A percentile compares a stretch with the other conserved stretches of the same genome.
Conservation (phyloP, 1,140 invertebrate genomes). For the Drosophila littoralis region DNA sequence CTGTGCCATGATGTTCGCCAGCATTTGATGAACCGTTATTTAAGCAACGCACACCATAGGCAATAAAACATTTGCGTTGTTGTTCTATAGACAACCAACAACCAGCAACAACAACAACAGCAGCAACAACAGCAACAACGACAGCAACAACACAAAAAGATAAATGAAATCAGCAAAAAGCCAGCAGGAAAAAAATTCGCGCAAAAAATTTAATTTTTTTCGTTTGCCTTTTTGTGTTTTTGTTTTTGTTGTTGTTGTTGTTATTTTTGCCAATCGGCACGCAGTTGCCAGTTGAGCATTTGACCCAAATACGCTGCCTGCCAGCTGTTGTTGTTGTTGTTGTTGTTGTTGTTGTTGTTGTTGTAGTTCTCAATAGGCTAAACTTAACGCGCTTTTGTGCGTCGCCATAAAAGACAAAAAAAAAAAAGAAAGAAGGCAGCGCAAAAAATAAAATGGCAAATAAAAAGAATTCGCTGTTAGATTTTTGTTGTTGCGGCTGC, state of each 20-base stretch:
- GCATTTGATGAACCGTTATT: constrained; percentile 55
- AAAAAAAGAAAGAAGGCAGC: constrained; percentile 11
- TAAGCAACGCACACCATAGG: constrained; percentile 49
- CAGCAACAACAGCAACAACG: constrained; percentile 36
- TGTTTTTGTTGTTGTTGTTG: constrained; percentile 11
- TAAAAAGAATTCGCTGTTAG: constrained; percentile 45
- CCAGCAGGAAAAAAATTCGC: constrained; percentile 41
- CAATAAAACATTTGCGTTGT: constrained; percentile 41
- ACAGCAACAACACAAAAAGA: constrained; percentile 50
- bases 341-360: constrained; percentile 23
- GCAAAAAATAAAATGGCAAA: constrained; percentile 48
- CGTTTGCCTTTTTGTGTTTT: constrained; percentile 4
- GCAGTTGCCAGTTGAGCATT: constrained; percentile 68
- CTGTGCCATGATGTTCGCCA: constrained; percentile 21
- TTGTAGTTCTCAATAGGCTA: constrained; percentile 55
- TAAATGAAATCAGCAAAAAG: constrained; percentile 67
- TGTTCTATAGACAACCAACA: constrained; percentile 31
- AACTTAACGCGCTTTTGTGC: constrained; percentile 63
- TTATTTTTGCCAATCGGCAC: constrained; percentile 68
- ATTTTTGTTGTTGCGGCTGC: constrained; percentile 40
- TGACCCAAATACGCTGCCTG: constrained; percentile 66
- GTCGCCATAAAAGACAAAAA: constrained; percentile 41
- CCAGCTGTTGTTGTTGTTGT: constrained; percentile 15
- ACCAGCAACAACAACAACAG: constrained; percentile 33
- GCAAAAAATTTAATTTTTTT: constrained; percentile 37